Evolutionary conservation across 2,113 vertebrate species (phyloP), one percentile per base, ranked within the genome.

Genomic region (Vimba vimba): DNA sequence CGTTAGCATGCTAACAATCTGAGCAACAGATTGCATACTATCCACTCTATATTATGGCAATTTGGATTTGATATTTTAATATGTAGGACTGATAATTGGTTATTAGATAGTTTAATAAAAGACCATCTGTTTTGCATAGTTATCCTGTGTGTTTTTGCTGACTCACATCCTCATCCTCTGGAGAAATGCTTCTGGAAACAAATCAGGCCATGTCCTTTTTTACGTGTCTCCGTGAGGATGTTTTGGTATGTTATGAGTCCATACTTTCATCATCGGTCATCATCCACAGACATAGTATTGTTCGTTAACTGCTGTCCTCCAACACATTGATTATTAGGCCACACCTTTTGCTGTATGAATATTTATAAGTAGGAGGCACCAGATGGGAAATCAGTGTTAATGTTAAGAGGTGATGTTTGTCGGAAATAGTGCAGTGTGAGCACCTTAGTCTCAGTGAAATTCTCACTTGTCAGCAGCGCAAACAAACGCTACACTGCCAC

Each of bases 151-250:
- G 64, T 62, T 66, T 84, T 36, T 79, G 47, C 30, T 39, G 52
- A 75, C 45, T 85, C 52, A 62, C 13, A 85, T 81, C 64, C 60
- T 45, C 13, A 77, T 79, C 12, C 73, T 73, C 59, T 57, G 23
- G 59, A 77, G 87, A 50, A 62, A 47, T 47, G 25, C 36, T 83
- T 60, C 73, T 78, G 87, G 69, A 85, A 71, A 85, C 43, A 88
- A 85, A 79, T 47, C 62, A 86, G 87, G 50, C 52, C 52, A 12
- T 85, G 62, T 83, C 79, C 76, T 87, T 87, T 87, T 62, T 30
- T 75, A 43, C 43, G 57, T 62, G n/a, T 74, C 55, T 59, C 45
- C 21, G 69, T 82, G 47, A 85, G 57, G 47, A 52, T 57, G 17
- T 68, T 78, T 47, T 68, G 60, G 21, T 52, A 47, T 62, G 62